Evolutionary conservation across 2,797 vertebrate species (phyloP).

Genomic region (Amphiprion clarkii): DNA sequence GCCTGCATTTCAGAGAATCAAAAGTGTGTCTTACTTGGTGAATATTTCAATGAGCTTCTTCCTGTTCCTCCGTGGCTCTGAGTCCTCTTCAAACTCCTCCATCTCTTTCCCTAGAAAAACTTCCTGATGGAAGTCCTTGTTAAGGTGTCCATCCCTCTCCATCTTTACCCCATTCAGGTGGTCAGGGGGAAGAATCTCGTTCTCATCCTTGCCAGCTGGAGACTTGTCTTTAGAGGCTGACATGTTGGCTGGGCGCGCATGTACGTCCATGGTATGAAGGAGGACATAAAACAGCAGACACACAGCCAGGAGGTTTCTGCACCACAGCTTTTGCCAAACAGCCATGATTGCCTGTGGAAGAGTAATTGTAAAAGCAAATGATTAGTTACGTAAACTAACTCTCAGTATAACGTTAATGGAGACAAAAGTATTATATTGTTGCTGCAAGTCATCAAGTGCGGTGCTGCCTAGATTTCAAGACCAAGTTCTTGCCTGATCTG

Average conservation of each 20-base stretch:
- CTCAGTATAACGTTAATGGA: no score
- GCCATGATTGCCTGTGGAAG: constrained; percentile 71
- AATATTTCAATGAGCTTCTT: constrained; percentile 95
- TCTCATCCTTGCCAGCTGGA: constrained; percentile 85
- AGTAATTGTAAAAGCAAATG: background rate
- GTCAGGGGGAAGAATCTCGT: constrained; percentile 94
- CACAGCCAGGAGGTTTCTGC: constrained; percentile 73
- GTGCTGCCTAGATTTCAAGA: background rate
- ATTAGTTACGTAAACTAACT: background rate
- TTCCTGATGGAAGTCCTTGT: constrained; percentile 97
- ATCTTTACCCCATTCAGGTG: constrained; percentile 95
- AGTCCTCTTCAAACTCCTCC: constrained; percentile 95
- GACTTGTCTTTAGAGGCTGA: constrained; percentile 87
- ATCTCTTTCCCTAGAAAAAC: constrained; percentile 95
- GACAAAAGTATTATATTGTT: background rate
- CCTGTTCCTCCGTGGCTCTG: constrained; percentile 91
- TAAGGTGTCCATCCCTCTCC: constrained; percentile 96
- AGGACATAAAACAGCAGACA: constrained; percentile 83
- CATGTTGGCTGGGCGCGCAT: constrained; percentile 92
- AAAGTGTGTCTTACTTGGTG: constrained; percentile 87
- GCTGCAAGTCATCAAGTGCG: background rate
- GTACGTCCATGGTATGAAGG: constrained; percentile 80
- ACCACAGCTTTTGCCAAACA: constrained; percentile 67
- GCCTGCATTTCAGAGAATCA: background rate
- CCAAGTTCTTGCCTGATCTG: background rate